Evolutionary conservation across 2,797 vertebrate species (phyloP).

Genomic region (Ctenopoma kingsleyae): DNA sequence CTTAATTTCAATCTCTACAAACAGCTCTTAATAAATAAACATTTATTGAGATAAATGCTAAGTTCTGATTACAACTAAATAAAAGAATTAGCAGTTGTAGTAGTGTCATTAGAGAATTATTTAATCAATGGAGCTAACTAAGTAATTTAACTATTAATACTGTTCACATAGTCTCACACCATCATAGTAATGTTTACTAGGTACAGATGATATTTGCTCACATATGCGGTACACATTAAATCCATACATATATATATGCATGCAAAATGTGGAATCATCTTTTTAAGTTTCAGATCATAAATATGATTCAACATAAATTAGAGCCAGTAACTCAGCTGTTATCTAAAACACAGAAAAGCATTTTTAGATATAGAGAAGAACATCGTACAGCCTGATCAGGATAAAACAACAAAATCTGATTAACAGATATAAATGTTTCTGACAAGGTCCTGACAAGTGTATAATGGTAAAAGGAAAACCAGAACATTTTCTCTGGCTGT

Average conservation of each 20-base stretch:
- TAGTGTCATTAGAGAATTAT: constrained; percentile 32
- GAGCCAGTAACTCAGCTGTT: too few relatives aligned
- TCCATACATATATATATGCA: too few relatives aligned
- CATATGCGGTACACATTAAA: constrained; percentile 3
- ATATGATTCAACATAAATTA: too few relatives aligned
- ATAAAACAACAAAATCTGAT: too few relatives aligned
- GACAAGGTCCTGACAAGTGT: too few relatives aligned
- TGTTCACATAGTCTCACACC: neutral
- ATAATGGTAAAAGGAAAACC: too few relatives aligned
- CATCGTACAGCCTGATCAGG: too few relatives aligned
- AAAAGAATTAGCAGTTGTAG: constrained; percentile 7
- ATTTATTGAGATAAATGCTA: constrained; percentile 27
- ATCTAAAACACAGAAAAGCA: too few relatives aligned
- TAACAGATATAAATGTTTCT: too few relatives aligned
- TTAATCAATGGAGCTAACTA: constrained; percentile 38
- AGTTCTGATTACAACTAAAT: constrained; percentile 38
- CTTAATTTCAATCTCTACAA: constrained; percentile 47
- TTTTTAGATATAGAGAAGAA: too few relatives aligned
- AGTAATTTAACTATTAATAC: neutral
- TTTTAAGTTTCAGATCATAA: too few relatives aligned
- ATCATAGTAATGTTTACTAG: neutral
- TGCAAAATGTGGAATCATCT: neutral
- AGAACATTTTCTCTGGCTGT: too few relatives aligned
- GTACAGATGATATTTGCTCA: neutral
- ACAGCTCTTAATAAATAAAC: constrained; percentile 36